Evolutionary conservation across 2,888 invertebrate genomes (phyloP), one percentile per base, ranked within the genome.

Genomic region (Carterocephalus palaemon): DNA sequence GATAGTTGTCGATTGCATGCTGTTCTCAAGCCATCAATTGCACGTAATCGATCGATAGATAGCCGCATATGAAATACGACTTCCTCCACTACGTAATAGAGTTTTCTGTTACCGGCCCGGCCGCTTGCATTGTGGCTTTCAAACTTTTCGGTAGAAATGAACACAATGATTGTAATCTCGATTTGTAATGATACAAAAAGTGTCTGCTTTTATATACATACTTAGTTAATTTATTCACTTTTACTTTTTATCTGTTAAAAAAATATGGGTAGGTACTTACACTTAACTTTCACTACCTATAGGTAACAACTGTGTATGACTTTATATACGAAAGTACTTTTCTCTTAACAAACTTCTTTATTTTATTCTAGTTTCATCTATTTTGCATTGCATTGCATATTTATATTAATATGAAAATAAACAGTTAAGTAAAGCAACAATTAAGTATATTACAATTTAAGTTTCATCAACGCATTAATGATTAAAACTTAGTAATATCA

Each of bases 21-120:
- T 48, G 45, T 46, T 46, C 39, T 36, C 42, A 39, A 37, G 46
- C 43, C 42, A 46, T 48, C 46, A 47, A 42, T 54, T 47, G 33
- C 46, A 15, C 49, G 38, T 49, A 46, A 50, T 49, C 48, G 51
- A 46, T 45, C 34, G 46, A 46, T 48, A 52, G 52, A 52, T 53
- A 54, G 46, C 52, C 48, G 46, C 43, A 43, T 37, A 52, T 52
- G 52, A 60, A 52, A 49, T 54, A 57, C 47, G 33, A 52, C 55
- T 56, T 62, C 57, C 57, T 54, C 45, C 45, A 17, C 16, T 12
- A 51, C 32, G 38, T 42, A 54, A 46, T 45, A 52, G n/a, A 40
- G 23, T 40, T 24, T 38, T 38, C 19, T 40, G 39, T 46, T 36
- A 47, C 38, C 12, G 19, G 12, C 28, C 28, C 15, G 26, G 12